Base-by-base conservation (phyloP, 2,888 invertebrate species). In the Heliconius cydno region DNA sequence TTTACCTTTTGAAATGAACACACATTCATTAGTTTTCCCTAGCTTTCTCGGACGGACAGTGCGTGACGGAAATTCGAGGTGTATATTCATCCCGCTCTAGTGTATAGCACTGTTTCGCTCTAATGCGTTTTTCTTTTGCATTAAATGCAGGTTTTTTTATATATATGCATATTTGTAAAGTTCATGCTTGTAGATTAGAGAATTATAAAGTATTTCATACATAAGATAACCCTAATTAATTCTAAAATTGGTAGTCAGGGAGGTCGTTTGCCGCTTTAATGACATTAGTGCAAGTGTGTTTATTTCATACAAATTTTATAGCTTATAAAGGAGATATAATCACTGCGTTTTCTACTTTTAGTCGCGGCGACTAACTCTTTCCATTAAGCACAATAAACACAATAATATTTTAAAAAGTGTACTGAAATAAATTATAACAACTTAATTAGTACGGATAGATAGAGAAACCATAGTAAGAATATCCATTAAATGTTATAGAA, bases 21-120 rank as follows among this genome's bases (percentile, higher is more conserved):
- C 81, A 80, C 46, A 65, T 75, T 10, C 12, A 30, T 75, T 41
- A 75, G 75, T 85, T 84, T 85, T 85, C 85, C 85, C 83, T 34
- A 78, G 84, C 86, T 86, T 86, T 86, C 86, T 85, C 85, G 81
- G 83, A 79, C 81, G 83, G 72, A 22, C 81, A 80, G 83, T 77
- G 85, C 85, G 84, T 85, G 85, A 85, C 85, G 84, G 78, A 78
- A 80, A 73, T 78, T 73, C 41, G 77, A 75, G 66, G 46, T 25
- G 60, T 79, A 75, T 63, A 68, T 30, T 28, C 68, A 63, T 79
- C 75, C 70, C 79, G 25, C 34, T 79, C 65, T 76, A 19, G 19
- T 63, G 38, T 71, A 76, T 76, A 25, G 22, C 25, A 13, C 13
- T 46, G 13, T 66, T 28, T 75, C 46, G 46, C 46, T 66, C 65